phyloP scores from a whole-genome alignment of 2,797 vertebrate species.

The Sternotherus odoratus region DNA sequence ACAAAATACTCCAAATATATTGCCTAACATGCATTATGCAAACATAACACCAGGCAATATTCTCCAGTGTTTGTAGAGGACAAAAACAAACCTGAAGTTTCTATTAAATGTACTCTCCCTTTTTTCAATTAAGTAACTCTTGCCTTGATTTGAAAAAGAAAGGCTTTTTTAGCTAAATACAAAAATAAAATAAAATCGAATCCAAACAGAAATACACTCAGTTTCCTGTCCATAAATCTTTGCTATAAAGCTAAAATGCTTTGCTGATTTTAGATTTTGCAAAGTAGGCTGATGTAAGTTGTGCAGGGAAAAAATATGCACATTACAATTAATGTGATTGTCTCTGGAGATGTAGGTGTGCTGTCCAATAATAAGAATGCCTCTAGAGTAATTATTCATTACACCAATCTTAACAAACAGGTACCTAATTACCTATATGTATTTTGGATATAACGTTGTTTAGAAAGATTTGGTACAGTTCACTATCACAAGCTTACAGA shows the following conservation, averaged over 20 bases:
- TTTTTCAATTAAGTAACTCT: background rate
- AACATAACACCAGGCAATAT: background rate
- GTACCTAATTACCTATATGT: constrained; percentile 52
- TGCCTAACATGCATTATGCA: background rate
- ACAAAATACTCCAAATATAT: background rate
- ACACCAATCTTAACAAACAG: constrained; percentile 65
- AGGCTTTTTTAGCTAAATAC: background rate
- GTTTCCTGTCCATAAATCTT: constrained; percentile 8
- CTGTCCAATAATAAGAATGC: constrained; percentile 84
- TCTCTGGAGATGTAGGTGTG: constrained; percentile 87
- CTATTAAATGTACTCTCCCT: background rate
- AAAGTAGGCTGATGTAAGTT: constrained; percentile 85
- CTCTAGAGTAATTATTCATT: constrained; percentile 87
- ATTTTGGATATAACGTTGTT: constrained; percentile 30
- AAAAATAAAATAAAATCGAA: constrained; percentile 7
- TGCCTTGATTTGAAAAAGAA: background rate
- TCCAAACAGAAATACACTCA: background rate
- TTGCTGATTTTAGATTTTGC: constrained; percentile 81
- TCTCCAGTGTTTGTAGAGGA: background rate
- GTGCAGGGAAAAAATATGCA: constrained; percentile 30
- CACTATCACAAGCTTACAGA: constrained; percentile 18
- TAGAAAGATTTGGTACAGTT: constrained; percentile 51
- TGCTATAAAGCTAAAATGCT: constrained; percentile 32
- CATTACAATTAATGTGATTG: constrained; percentile 87
- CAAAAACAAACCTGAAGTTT: background rate